Conservation (phyloP, 2,113 vertebrate genomes). For the Aspiorhynchus laticeps region DNA sequence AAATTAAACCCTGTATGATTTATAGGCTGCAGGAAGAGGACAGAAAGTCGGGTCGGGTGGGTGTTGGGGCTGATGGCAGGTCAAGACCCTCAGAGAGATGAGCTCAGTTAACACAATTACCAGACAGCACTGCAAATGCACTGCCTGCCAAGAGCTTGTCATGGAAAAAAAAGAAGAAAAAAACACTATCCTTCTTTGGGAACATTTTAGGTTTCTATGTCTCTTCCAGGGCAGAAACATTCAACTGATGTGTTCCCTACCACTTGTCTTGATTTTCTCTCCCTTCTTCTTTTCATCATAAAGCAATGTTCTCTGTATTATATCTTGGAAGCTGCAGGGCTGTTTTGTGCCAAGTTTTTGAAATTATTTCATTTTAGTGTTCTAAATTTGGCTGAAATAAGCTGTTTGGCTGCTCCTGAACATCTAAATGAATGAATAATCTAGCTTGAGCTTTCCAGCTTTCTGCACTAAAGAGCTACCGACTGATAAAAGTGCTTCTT, state of each 20-base stretch:
- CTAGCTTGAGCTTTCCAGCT: slow-evolving; percentile 1
- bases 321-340: slow-evolving; percentile 17
- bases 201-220: slow-evolving; percentile 26
- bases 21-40: slow-evolving; percentile 52
- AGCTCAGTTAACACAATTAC: slow-evolving; percentile 41
- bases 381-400: slow-evolving; percentile 14
- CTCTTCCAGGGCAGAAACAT: slow-evolving; percentile 22
- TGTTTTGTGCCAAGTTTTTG: slow-evolving; percentile 26
- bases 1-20: slow-evolving; percentile 57
- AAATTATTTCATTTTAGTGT: slow-evolving; percentile 22
- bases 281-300: neutral
- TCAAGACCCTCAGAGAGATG: slow-evolving; percentile 41
- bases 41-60: slow-evolving; percentile 47
- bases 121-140: slow-evolving; percentile 38
- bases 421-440: slow-evolving; percentile 4
- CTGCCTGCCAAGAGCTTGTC: slow-evolving; percentile 35
- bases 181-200: neutral
- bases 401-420: neutral
- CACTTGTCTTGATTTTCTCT: slow-evolving; percentile 16
- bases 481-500: neutral
- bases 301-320: slow-evolving; percentile 39
- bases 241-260: neutral
- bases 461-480: neutral
- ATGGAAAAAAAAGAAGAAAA: neutral
- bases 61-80: slow-evolving; percentile 50